Evolutionary conservation across 2,888 invertebrate species (phyloP).

Genomic region (Amphipyra berbera): DNA sequence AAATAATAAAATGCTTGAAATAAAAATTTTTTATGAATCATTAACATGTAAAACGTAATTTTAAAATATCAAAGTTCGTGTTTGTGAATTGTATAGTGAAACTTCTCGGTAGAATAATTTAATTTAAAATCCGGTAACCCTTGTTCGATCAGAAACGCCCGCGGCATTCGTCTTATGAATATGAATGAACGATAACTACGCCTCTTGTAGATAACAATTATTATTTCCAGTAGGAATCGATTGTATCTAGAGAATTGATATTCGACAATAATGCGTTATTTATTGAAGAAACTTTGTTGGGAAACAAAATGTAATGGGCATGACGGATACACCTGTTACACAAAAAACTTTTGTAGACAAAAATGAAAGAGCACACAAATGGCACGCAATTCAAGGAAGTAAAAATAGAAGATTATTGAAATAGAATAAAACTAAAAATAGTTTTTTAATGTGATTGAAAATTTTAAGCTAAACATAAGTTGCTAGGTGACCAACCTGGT

Average conservation of each 20-base stretch:
- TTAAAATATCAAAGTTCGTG: background rate
- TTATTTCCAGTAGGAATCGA: constrained; percentile 66
- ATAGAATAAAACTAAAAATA: too few relatives aligned
- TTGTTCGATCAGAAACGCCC: constrained; percentile 57
- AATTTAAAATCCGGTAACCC: constrained; percentile 53
- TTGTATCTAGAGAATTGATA: constrained; percentile 22
- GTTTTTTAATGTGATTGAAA: too few relatives aligned
- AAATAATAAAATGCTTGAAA: too few relatives aligned
- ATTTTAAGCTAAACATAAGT: too few relatives aligned
- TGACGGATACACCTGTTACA: too few relatives aligned
- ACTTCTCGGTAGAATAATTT: constrained; percentile 30
- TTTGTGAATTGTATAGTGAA: constrained; percentile 7
- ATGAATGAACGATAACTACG: constrained; percentile 80
- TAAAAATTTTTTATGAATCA: too few relatives aligned
- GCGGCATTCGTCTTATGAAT: constrained; percentile 77
- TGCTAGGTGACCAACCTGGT: too few relatives aligned
- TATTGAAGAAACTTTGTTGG: constrained; percentile 3
- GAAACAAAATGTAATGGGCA: background rate
- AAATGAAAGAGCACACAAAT: too few relatives aligned
- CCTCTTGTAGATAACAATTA: constrained; percentile 78
- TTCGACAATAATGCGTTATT: constrained; percentile 25
- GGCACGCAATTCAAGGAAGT: too few relatives aligned
- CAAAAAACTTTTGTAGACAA: too few relatives aligned
- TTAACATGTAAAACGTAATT: too few relatives aligned
- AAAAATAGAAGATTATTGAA: too few relatives aligned